Evolutionary conservation across 1,140 invertebrate species (phyloP), one percentile per base, ranked within the genome.

Genomic region (Portunus trituberculatus): DNA sequence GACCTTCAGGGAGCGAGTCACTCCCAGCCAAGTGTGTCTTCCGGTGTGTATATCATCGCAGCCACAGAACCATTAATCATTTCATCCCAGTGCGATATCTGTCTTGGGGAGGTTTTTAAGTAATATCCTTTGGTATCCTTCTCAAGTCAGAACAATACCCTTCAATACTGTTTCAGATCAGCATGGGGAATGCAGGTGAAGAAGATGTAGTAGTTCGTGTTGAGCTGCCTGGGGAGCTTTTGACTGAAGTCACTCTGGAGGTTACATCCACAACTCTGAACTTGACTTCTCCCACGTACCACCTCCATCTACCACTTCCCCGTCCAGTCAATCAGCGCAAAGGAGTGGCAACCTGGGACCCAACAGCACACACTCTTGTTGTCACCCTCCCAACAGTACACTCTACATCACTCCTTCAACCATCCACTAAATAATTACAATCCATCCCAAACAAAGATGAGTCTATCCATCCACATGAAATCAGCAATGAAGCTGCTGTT

Each of bases 291-390:
- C 94, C 94, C 7, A 31, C n/a, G 52, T 59, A 95, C 52, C 48
- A 87, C 91, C 94, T 95, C 28, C 91, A 92, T 48, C 48, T 95
- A 7, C 46, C 83, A 29, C 91, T 95, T 0, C 94, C 94, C 6
- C 94, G 91, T 48, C 91, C 91, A 31, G 94, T 95, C 4, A 83
- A 92, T 31, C 94, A 95, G 52, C 39, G 84, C 28, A 67, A 92
- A 16, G 94, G 94, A 4, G 94, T 95, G 89, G 94, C 94, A 59
- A 95, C 91, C 46, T 95, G 94, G 94, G 94, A 95, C 29, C 94
- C 94, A 20, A 52, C 91, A 4, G 59, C 94, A 14, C 52, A 92
- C 52, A 92, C 94, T 28, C 94, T 95, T 29, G 82, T 91, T 0
- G 91, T 95, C 31, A 95, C 94, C 8, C 84, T 95, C 0, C 94